phyloP scores from a whole-genome alignment of 2,113 vertebrate species.

The Actinemys pallida region DNA sequence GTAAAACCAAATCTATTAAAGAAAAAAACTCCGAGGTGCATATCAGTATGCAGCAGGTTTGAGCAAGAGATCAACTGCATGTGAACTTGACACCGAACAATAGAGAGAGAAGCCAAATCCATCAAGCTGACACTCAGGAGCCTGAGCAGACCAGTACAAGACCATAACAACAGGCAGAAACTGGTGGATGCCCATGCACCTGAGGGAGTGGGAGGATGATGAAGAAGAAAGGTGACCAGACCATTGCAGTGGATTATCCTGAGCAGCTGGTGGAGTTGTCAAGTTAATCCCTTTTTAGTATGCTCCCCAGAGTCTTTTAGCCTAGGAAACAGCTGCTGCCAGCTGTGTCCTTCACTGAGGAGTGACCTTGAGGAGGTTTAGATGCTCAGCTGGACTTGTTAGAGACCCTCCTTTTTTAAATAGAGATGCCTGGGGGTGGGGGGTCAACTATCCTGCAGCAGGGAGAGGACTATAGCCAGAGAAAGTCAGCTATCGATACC shows the following conservation, averaged over 20 bases:
- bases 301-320: background rate
- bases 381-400: conserved; percentile 54
- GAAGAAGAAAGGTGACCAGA: background rate
- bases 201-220: no score
- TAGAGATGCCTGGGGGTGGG: conserved; percentile 43
- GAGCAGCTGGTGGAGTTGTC: background rate
- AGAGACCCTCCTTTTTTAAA: background rate
- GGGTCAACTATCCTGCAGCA: conserved; percentile 42
- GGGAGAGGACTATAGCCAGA: conserved; percentile 5
- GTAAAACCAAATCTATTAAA: background rate
- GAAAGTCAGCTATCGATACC: background rate
- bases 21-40: background rate
- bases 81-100: background rate
- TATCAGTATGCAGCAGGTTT: background rate
- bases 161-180: no score
- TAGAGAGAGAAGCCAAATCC: background rate
- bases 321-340: background rate
- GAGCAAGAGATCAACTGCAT: background rate
- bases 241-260: background rate
- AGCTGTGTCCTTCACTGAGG: background rate
- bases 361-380: conserved; percentile 45
- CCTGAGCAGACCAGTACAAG: no score
- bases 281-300: background rate
- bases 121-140: background rate
- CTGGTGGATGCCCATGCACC: no score